phyloP scores from a whole-genome alignment of 2,888 invertebrate genomes.

The Diarsia brunnea region DNA sequence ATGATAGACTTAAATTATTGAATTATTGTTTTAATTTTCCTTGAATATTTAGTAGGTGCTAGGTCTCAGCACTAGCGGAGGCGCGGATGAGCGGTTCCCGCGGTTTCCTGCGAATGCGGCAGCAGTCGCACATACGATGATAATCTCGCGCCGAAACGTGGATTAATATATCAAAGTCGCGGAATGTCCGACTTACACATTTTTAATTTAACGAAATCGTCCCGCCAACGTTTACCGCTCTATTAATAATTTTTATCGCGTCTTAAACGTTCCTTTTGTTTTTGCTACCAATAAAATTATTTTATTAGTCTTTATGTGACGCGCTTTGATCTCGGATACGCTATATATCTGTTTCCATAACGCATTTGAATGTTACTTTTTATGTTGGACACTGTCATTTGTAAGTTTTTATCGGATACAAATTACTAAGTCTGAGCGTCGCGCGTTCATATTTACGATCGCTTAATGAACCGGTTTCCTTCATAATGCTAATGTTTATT shows the following conservation, averaged over 20 bases:
- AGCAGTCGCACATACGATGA: slow-evolving; percentile 78
- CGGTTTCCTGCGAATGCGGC: slow-evolving; percentile 75
- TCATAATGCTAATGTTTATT: slow-evolving; percentile 78
- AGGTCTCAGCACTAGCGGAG: slow-evolving; percentile 76
- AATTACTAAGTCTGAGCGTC: slow-evolving; percentile 60
- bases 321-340: slow-evolving; percentile 76
- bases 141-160: slow-evolving; percentile 82
- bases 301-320: slow-evolving; percentile 74
- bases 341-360: slow-evolving; percentile 68
- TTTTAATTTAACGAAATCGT: slow-evolving; percentile 76
- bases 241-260: slow-evolving; percentile 86
- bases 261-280: slow-evolving; percentile 86
- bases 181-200: slow-evolving; percentile 66
- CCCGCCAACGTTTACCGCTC: slow-evolving; percentile 80
- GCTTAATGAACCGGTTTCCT: slow-evolving; percentile 71
- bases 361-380: slow-evolving; percentile 67
- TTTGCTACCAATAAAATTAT: slow-evolving; percentile 81
- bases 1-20: too few relatives aligned
- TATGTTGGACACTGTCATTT: slow-evolving; percentile 68
- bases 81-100: slow-evolving; percentile 72
- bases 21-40: neutral
- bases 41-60: neutral
- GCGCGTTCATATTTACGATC: slow-evolving; percentile 72
- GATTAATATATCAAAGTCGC: slow-evolving; percentile 82
- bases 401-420: slow-evolving; percentile 67